phyloP scores from a whole-genome alignment of 2,797 vertebrate genomes.

The Sebastes reedi region DNA sequence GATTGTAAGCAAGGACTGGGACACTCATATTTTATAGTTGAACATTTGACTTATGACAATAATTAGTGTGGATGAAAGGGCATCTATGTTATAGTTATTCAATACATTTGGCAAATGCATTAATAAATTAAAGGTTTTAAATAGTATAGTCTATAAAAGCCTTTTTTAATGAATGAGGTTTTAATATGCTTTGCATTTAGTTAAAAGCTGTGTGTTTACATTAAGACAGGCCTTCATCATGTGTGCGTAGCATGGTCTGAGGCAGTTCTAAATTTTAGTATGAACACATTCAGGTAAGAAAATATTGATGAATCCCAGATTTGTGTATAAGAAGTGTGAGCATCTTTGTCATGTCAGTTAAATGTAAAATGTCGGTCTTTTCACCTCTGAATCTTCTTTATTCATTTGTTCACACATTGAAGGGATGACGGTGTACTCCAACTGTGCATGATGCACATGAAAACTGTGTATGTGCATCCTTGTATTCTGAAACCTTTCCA shows the following conservation, averaged over 20 bases:
- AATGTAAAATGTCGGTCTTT: background rate
- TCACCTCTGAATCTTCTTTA: background rate
- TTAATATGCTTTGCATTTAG: fast-evolving
- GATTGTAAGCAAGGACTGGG: too few relatives aligned
- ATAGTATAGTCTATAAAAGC: too few relatives aligned
- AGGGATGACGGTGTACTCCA: background rate
- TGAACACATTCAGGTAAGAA: fast-evolving
- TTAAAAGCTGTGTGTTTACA: too few relatives aligned
- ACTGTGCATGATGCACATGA: background rate
- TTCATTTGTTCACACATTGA: background rate
- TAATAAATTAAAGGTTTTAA: too few relatives aligned
- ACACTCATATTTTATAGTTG: fast-evolving
- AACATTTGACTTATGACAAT: fast-evolving
- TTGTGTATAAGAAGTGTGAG: background rate
- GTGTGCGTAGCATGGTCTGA: too few relatives aligned
- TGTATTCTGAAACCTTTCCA: background rate
- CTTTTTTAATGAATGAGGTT: fast-evolving
- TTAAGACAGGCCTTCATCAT: too few relatives aligned
- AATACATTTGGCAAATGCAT: too few relatives aligned
- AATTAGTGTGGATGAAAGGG: too few relatives aligned
- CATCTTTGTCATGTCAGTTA: background rate
- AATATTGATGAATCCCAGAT: fast-evolving
- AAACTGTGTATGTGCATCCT: background rate
- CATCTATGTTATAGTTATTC: too few relatives aligned
- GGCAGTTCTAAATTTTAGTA: too few relatives aligned